Evolutionary conservation across 2,888 invertebrate species (phyloP).

Genomic region (Lasiommata megera): DNA sequence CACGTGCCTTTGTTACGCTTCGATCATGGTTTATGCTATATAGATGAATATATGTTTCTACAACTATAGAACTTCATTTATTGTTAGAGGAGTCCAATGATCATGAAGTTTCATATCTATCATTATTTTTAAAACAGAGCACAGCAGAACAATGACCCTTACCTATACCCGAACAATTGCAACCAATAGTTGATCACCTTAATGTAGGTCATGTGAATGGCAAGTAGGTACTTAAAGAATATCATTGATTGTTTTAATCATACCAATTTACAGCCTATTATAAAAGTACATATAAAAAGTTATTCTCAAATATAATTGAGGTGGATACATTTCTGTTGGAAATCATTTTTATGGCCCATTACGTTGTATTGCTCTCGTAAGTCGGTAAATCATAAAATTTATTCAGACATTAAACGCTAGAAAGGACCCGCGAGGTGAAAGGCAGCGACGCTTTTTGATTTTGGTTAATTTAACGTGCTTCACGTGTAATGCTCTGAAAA

Average conservation of each 20-base stretch:
- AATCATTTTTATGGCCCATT: slow-evolving; percentile 55
- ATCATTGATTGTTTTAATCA: slow-evolving; percentile 40
- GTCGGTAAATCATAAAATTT: slow-evolving; percentile 50
- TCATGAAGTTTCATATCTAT: too few relatives aligned
- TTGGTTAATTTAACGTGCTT: slow-evolving; percentile 49
- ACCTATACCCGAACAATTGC: slow-evolving; percentile 14
- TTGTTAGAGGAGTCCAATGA: too few relatives aligned
- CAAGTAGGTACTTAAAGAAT: slow-evolving; percentile 33
- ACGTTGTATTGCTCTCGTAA: slow-evolving; percentile 42
- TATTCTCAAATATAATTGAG: slow-evolving; percentile 45
- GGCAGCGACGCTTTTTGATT: slow-evolving; percentile 47
- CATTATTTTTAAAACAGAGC: background rate
- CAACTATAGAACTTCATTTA: too few relatives aligned
- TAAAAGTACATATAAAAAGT: slow-evolving; percentile 41
- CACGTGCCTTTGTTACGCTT: too few relatives aligned
- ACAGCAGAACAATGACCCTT: slow-evolving; percentile 11
- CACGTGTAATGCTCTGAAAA: slow-evolving; percentile 50
- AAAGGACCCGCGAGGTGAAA: slow-evolving; percentile 59
- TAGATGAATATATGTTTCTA: too few relatives aligned
- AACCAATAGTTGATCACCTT: slow-evolving; percentile 21
- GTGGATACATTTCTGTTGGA: slow-evolving; percentile 43
- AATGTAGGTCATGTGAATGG: slow-evolving; percentile 39
- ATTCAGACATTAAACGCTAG: slow-evolving; percentile 54
- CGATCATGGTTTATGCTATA: too few relatives aligned
- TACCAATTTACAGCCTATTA: slow-evolving; percentile 40